Evolutionary conservation across 2,113 vertebrate species (phyloP), one percentile per base, ranked within the genome.

Genomic region (Pithys albifrons): DNA sequence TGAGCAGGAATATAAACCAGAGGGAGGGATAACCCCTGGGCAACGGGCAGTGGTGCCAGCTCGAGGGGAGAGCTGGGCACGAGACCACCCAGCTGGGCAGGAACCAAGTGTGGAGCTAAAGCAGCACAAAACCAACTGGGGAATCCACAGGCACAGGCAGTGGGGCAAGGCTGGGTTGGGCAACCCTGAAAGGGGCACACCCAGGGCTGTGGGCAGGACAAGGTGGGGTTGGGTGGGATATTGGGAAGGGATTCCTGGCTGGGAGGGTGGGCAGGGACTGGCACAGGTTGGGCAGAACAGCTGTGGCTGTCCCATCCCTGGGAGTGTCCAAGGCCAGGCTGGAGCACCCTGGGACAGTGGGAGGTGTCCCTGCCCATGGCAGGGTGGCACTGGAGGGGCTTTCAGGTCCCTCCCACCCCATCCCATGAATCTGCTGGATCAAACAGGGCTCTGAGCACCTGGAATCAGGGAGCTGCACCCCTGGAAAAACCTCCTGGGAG

Each of bases 121-220:
- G 27, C 19, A 7, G 57, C 1, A 9, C 41, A 52, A 19, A 78
- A 19, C 3, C 51, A 61, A 3, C 57, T 1, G 43, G 75, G 14
- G 4, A 25, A 11, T 37, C 0, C 10, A 16, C 3, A 41, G 64
- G 52, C 11, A 31, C 0, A 2, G 8, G 43, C n/a, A 43, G 25
- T 5, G 51, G 13, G 6, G 14, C 19, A 4, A 16, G 51, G 10
- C 29, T 27, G 55, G 0, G 19, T 0, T 31, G 74, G 55, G 78
- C 20, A 41, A 1, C 5, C 25, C 62, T 20, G 0, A 3, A 2
- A 20, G 5, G 28, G n/a, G 25, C 12, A 11, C 0, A 2, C 5
- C 11, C 2, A 19, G 77, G n/a, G 59, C 52, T 22, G 3, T 4
- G 70, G 46, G 59, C 10, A 61, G 62, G 46, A 46, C 39, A 51